A percentile compares a stretch with the other conserved stretches of the same genome.
These are phyloP conservation scores for Spinibarbus caldwelli DNA, from an alignment of 2,797 vertebrate genomes.

Conservation along the genomic window DNA sequence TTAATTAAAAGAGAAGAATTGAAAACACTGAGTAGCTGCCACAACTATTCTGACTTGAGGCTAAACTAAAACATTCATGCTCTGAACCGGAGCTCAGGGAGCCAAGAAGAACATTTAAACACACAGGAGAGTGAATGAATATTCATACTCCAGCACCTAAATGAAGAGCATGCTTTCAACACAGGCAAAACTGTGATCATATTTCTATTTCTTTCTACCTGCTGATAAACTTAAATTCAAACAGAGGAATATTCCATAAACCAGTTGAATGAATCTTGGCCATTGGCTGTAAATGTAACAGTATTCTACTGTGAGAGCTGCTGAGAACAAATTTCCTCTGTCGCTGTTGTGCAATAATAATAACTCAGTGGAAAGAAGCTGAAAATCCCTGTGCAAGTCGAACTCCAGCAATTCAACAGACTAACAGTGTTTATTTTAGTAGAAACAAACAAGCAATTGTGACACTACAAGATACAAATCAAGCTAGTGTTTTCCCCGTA, in stretches of 20 bases:
- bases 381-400: slow-evolving; percentile 17
- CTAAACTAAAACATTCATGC: slow-evolving; percentile 20
- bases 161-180: background rate
- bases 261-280: background rate
- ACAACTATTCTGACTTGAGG: slow-evolving; percentile 48
- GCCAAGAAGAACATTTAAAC: slow-evolving; percentile 7
- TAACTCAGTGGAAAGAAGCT: slow-evolving; percentile 17
- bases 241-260: background rate
- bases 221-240: background rate
- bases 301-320: slow-evolving; percentile 19
- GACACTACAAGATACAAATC: background rate
- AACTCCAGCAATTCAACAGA: slow-evolving; percentile 16
- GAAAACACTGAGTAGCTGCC: slow-evolving; percentile 71
- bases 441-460: slow-evolving; percentile 13
- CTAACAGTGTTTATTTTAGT: background rate
- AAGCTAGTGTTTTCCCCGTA: background rate
- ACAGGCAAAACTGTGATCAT: background rate
- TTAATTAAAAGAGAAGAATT: background rate
- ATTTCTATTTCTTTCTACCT: background rate
- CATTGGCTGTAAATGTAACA: slow-evolving; percentile 32
- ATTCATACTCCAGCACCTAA: background rate
- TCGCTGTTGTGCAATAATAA: slow-evolving; percentile 41
- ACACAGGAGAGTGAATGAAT: background rate
- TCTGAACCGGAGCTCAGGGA: slow-evolving; percentile 3
- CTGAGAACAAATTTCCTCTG: slow-evolving; percentile 27